A percentile compares a stretch with the other conserved stretches of the same genome.
Evolutionary conservation across 2,888 invertebrate species (phyloP).

Genomic region (Lepidochitona cinerea): DNA sequence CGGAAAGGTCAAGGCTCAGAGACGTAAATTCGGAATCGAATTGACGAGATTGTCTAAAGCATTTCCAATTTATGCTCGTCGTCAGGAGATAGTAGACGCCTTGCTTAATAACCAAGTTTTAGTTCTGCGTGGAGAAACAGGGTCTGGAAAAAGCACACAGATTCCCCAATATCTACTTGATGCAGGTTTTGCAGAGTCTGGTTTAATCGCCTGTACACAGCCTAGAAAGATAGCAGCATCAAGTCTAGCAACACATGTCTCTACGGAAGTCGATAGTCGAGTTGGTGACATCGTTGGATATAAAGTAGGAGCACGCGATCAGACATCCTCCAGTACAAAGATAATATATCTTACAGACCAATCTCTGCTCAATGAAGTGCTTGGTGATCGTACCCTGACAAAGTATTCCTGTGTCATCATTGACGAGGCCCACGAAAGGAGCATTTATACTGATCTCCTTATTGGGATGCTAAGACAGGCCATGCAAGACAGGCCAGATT

Average conservation of each 20-base stretch:
- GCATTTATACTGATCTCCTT: conserved; percentile 68
- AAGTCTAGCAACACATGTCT: conserved; percentile 65
- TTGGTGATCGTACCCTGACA: conserved; percentile 49
- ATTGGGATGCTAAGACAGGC: conserved; percentile 65
- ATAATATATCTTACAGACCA: conserved; percentile 68
- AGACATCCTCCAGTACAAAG: conserved; percentile 43
- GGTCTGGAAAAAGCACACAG: conserved; percentile 71
- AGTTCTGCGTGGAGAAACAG: conserved; percentile 68
- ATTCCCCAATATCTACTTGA: conserved; percentile 67
- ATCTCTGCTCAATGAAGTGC: conserved; percentile 64
- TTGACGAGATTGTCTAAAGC: conserved; percentile 40
- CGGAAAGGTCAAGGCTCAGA: background rate
- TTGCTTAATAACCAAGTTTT: conserved; percentile 56
- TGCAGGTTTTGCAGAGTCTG: conserved; percentile 44
- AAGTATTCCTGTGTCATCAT: conserved; percentile 60
- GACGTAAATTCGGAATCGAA: conserved; percentile 44
- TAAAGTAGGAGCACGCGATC: conserved; percentile 55
- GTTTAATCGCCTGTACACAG: conserved; percentile 67
- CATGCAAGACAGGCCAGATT: conserved; percentile 50
- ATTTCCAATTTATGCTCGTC: conserved; percentile 62
- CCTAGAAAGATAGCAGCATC: conserved; percentile 70
- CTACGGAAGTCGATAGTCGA: conserved; percentile 56
- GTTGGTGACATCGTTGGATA: conserved; percentile 62
- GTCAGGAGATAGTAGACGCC: conserved; percentile 47
- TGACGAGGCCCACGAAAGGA: conserved; percentile 71